Evolutionary conservation across 1,140 invertebrate species (phyloP).

Genomic region (Trachymyrmex cornetzi): DNA sequence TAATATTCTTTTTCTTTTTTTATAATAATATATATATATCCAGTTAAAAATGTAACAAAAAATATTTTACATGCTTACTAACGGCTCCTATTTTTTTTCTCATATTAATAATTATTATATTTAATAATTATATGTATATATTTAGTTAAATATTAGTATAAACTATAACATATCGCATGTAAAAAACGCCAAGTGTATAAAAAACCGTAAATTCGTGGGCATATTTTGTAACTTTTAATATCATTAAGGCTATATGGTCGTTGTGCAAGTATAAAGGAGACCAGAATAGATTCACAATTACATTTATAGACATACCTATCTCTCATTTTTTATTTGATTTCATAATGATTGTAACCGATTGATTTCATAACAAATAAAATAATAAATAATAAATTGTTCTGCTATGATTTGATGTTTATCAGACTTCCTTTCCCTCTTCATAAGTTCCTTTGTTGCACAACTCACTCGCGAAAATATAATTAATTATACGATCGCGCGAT

Average conservation of each 20-base stretch:
- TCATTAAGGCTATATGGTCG: no score
- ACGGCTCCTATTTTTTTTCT: no score
- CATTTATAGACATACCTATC: not conserved
- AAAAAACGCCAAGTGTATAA: not conserved
- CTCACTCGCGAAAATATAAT: not conserved
- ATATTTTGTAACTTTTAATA: no score
- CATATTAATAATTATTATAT: no score
- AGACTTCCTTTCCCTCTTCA: not conserved
- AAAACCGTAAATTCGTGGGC: not conserved
- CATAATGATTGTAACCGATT: not conserved
- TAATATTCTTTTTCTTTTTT: no score
- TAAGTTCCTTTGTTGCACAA: not conserved
- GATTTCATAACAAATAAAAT: conserved; percentile 7
- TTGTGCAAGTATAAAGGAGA: no score
- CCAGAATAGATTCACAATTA: not conserved
- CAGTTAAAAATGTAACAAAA: no score
- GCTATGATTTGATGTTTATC: not conserved
- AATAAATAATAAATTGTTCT: not conserved
- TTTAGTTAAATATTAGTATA: not conserved
- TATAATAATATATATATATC: no score
- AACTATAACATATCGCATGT: not conserved
- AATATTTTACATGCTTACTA: no score
- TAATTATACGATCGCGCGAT: not conserved
- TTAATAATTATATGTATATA: not conserved
- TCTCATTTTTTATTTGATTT: not conserved